Evolutionary conservation across 2,888 invertebrate species (phyloP).

Genomic region (Nymphalis polychloros): DNA sequence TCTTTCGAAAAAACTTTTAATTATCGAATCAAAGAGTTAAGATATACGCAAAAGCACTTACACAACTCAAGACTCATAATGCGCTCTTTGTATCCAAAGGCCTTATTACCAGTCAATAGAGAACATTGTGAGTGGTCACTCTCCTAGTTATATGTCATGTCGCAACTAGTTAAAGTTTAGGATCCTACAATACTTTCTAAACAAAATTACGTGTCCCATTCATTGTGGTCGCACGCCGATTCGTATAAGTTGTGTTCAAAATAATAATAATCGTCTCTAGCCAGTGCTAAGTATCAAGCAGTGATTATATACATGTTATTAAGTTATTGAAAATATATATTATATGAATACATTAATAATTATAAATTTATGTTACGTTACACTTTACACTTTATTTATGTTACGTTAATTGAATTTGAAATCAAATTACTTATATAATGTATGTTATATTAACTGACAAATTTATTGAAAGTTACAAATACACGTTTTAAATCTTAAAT

Average conservation of each 20-base stretch:
- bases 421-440: no score
- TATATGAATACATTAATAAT: no score
- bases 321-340: no score
- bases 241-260: conserved; percentile 21
- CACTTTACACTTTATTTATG: no score
- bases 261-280: conserved; percentile 11
- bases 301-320: no score
- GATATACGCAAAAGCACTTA: background rate
- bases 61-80: conserved; percentile 8
- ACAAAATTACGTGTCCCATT: conserved; percentile 30
- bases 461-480: no score
- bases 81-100: background rate
- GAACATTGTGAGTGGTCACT: conserved; percentile 16
- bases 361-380: no score
- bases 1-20: conserved; percentile 11
- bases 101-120: conserved; percentile 10
- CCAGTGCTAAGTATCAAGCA: background rate
- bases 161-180: conserved; percentile 27
- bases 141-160: conserved; percentile 20
- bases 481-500: no score
- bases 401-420: no score
- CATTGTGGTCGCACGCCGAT: conserved; percentile 24
- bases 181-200: conserved; percentile 34
- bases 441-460: no score
- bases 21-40: background rate